Percentiles rank a stretch among this genome's conserved stretches.
Conservation (phyloP, 2,797 vertebrate species). For the Cossypha niveicapilla region DNA sequence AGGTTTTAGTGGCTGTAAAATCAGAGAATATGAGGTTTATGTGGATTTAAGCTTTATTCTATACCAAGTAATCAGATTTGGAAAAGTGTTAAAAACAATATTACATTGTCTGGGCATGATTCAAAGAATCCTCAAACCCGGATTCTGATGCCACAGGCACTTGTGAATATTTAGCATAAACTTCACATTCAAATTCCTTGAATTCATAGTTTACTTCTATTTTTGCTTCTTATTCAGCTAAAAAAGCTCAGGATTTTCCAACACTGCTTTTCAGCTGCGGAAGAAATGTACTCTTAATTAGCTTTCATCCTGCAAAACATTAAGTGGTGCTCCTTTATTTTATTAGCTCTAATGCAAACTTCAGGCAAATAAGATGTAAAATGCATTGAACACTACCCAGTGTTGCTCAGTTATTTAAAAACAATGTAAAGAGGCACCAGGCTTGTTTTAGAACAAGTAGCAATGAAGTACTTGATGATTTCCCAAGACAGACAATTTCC, state of each 20-base stretch:
- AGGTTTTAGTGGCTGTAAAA: conserved; percentile 1
- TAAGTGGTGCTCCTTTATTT: neutral
- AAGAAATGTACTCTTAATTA: neutral
- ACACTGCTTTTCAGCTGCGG: neutral
- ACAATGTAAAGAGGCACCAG: neutral
- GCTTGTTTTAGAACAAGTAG: neutral
- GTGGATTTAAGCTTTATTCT: neutral
- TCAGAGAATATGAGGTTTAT: neutral
- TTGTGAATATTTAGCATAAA: neutral
- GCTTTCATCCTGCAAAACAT: neutral
- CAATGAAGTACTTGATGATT: neutral
- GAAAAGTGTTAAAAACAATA: neutral
- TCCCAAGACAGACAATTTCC: neutral
- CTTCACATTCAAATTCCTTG: neutral
- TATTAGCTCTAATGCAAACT: neutral
- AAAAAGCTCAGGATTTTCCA: neutral
- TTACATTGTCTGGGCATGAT: neutral
- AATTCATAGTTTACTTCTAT: neutral
- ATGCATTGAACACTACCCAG: neutral
- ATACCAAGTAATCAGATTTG: neutral
- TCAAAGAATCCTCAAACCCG: neutral
- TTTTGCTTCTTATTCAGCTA: neutral
- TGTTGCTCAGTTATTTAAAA: neutral
- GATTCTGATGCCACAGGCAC: neutral
- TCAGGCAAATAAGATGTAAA: neutral